Conservation (phyloP, 2,113 vertebrate genomes). For the Carassius carassius region DNA sequence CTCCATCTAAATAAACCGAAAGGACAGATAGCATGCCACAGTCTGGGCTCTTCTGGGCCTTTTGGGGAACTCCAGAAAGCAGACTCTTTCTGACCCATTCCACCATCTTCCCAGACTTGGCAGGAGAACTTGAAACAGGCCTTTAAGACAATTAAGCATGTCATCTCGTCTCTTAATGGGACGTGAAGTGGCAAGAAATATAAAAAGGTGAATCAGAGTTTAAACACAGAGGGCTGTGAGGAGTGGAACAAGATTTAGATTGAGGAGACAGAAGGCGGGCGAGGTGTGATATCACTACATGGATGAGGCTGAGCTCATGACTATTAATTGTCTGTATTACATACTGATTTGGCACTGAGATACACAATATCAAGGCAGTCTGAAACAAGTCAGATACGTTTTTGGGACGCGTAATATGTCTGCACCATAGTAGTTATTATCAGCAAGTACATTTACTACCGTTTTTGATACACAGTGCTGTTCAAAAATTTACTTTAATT, state of each 20-base stretch:
- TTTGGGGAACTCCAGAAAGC: not conserved
- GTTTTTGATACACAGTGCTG: too few species aligned
- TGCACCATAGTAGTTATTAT: not conserved
- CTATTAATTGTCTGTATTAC: not conserved
- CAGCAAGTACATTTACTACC: too few species aligned
- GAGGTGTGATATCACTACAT: not conserved
- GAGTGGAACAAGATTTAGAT: not conserved
- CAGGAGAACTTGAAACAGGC: not conserved
- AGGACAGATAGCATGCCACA: constrained; percentile 5
- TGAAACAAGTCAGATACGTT: not conserved
- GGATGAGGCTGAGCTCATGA: not conserved
- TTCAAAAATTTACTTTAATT: too few species aligned
- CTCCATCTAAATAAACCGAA: constrained; percentile 31
- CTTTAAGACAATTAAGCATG: not conserved
- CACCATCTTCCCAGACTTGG: not conserved
- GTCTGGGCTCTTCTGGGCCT: not conserved
- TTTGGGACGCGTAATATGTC: not conserved
- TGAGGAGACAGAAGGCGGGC: not conserved
- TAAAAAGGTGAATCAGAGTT: not conserved
- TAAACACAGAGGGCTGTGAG: not conserved
- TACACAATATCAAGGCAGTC: not conserved
- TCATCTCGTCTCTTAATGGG: not conserved
- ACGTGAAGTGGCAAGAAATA: not conserved
- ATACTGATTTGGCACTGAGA: not conserved
- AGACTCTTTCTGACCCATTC: not conserved